phyloP scores from a whole-genome alignment of 2,888 invertebrate genomes.

The Eupsilia transversa region DNA sequence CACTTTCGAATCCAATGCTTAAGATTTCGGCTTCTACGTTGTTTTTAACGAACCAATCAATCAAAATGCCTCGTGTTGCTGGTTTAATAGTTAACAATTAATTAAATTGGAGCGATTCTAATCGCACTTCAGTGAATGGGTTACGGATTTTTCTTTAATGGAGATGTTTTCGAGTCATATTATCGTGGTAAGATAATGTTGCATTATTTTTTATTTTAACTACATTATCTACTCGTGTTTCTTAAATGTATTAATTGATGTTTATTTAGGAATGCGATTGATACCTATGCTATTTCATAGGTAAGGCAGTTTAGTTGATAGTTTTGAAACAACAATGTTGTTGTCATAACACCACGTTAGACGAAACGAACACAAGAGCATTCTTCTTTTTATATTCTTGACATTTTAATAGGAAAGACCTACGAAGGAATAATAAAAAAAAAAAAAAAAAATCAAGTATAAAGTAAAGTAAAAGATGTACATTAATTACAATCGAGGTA shows the following conservation, averaged over 20 bases:
- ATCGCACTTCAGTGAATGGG: conserved; percentile 8
- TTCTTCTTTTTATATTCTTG: too few relatives aligned
- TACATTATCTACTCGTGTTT: background rate
- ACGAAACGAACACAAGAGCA: too few relatives aligned
- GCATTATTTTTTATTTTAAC: background rate
- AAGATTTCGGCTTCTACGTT: conserved; percentile 27
- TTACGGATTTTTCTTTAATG: background rate
- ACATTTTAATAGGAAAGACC: too few relatives aligned
- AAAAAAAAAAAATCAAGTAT: too few relatives aligned
- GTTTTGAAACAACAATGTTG: background rate
- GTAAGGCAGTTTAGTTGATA: background rate
- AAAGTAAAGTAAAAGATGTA: too few relatives aligned
- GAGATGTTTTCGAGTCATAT: background rate
- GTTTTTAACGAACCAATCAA: conserved; percentile 62
- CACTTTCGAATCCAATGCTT: conserved; percentile 49
- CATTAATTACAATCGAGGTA: too few relatives aligned
- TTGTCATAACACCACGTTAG: too few relatives aligned
- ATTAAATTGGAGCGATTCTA: conserved; percentile 39
- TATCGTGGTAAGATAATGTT: too few relatives aligned
- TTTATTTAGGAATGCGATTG: background rate
- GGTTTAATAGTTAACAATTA: conserved; percentile 51
- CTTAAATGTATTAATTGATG: background rate
- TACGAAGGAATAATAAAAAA: too few relatives aligned
- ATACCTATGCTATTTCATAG: background rate
- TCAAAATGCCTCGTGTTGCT: conserved; percentile 43